Percentiles rank a stretch among this genome's conserved stretches.
Evolutionary conservation across 2,113 vertebrate species (phyloP).

Genomic region (Falco punctatus): DNA sequence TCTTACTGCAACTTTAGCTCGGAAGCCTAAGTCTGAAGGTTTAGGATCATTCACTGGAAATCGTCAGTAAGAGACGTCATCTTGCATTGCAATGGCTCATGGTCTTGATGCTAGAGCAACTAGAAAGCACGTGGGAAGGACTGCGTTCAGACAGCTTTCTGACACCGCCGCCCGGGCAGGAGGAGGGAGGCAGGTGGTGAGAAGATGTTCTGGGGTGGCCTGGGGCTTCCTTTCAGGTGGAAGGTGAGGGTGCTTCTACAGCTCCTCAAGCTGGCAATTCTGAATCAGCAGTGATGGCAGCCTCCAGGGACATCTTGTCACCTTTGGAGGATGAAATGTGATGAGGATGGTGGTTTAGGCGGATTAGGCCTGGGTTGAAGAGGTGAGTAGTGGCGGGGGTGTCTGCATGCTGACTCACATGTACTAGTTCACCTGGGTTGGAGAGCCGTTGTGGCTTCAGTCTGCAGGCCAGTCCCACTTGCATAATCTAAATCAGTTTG

Average conservation of each 20-base stretch:
- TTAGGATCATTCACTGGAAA: neutral
- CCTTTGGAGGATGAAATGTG: constrained; percentile 48
- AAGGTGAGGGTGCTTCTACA: neutral
- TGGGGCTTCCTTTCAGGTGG: neutral
- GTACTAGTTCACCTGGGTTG: constrained; percentile 73
- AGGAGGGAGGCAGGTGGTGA: neutral
- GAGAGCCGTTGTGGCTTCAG: constrained; percentile 71
- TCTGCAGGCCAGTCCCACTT: constrained; percentile 74
- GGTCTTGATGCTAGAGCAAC: constrained; percentile 17
- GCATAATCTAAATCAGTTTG: constrained; percentile 72
- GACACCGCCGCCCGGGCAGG: neutral
- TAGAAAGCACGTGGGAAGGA: neutral
- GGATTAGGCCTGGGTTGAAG: constrained; percentile 11
- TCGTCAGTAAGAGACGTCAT: constrained; percentile 32
- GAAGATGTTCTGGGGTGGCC: constrained; percentile 48
- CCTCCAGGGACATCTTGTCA: constrained; percentile 52
- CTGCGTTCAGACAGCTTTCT: neutral
- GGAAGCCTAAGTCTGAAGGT: neutral
- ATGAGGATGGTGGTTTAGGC: constrained; percentile 56
- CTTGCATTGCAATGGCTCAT: constrained; percentile 35
- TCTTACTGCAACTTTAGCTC: constrained; percentile 27
- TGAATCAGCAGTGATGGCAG: neutral
- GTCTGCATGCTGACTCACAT: constrained; percentile 76
- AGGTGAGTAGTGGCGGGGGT: constrained; percentile 51
- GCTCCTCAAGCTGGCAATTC: neutral